These are phyloP conservation scores for Rhodinocichla rosea DNA, from an alignment of 2,113 vertebrate species.

Conservation along the genomic window DNA sequence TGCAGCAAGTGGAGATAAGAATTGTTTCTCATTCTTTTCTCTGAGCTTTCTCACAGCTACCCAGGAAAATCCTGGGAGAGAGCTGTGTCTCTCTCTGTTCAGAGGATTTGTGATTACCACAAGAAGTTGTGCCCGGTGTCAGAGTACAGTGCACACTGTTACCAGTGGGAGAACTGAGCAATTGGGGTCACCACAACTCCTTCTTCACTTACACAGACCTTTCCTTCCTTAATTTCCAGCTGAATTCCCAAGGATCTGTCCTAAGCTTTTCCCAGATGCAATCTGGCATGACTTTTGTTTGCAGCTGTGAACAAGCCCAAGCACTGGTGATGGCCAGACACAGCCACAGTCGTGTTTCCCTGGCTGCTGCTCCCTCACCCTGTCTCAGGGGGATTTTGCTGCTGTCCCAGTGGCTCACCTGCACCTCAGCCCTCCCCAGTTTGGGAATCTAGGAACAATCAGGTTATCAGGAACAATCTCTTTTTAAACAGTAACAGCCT, in stretches of 20 bases:
- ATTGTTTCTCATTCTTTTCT: too few relatives aligned
- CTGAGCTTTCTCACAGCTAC: too few relatives aligned
- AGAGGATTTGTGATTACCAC: too few relatives aligned
- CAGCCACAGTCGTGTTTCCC: rapidly evolving
- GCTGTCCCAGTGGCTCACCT: not conserved
- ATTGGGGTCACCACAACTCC: not conserved
- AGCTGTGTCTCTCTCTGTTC: too few relatives aligned
- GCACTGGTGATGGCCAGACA: not conserved
- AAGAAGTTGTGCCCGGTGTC: too few relatives aligned
- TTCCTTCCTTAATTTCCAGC: not conserved
- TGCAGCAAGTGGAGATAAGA: too few relatives aligned
- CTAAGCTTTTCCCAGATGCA: not conserved
- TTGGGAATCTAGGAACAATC: not conserved
- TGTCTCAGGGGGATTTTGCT: not conserved
- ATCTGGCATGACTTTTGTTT: not conserved
- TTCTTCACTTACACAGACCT: not conserved
- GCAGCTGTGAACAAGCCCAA: not conserved
- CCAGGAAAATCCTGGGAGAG: too few relatives aligned
- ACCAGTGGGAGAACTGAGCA: not conserved
- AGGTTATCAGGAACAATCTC: not conserved
- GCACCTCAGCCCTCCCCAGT: not conserved
- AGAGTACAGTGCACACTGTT: too few relatives aligned
- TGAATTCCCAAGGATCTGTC: not conserved
- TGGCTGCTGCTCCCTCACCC: not conserved
- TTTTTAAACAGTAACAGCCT: not conserved